phyloP scores from a whole-genome alignment of 2,888 invertebrate species.

The Lomographa bimaculata region DNA sequence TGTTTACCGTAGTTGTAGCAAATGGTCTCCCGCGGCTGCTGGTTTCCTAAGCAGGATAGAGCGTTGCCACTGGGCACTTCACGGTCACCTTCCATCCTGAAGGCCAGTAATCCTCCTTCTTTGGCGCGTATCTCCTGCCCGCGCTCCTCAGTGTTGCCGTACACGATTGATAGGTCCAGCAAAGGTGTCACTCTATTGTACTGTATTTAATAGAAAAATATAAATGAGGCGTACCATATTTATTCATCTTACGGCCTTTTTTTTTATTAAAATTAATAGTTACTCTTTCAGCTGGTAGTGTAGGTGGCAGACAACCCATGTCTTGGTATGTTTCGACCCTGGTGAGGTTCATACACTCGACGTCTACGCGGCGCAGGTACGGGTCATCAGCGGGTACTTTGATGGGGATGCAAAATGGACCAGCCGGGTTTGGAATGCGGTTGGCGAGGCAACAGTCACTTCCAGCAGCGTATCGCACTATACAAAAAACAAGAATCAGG shows the following conservation, averaged over 20 bases:
- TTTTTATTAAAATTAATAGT: conserved; percentile 8
- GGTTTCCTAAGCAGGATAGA: no score
- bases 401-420: conserved; percentile 42
- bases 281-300: conserved; percentile 48
- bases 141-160: no score
- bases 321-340: conserved; percentile 48
- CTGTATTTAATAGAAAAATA: no score
- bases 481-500: background rate
- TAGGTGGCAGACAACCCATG: conserved; percentile 41
- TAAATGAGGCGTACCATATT: no score
- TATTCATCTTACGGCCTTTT: no score
- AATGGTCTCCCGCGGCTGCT: no score
- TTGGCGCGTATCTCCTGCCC: no score
- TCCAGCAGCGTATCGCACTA: conserved; percentile 33
- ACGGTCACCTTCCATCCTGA: conserved; percentile 13
- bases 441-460: conserved; percentile 45
- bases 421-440: conserved; percentile 36
- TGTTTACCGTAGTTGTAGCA: no score
- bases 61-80: background rate
- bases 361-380: conserved; percentile 38
- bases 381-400: conserved; percentile 50
- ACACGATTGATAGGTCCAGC: no score
- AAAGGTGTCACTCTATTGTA: no score
- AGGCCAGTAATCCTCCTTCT: no score
- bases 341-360: conserved; percentile 52